Evolutionary conservation across 2,888 invertebrate species (phyloP), one percentile per base, ranked within the genome.

Genomic region (Catocala fraxini): DNA sequence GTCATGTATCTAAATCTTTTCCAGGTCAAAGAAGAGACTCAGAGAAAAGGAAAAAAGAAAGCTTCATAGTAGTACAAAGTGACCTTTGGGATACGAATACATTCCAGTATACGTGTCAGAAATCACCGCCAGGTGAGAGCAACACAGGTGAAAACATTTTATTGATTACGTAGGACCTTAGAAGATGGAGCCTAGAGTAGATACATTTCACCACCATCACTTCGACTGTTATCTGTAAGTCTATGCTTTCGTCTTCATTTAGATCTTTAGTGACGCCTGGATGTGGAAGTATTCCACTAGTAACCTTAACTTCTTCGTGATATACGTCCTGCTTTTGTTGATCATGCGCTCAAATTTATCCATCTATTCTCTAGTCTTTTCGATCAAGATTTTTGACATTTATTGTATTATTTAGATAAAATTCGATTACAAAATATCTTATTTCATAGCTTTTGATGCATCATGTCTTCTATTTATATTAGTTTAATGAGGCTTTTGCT

Each of bases 81-180:
- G 96, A 96, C 78, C 86, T 96, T n/a, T 96, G 96, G 96, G 96
- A 96, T 71, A 96, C 96, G 0, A 95, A 95, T 66, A 96, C 96
- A 0, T 95, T 96, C 70, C 95, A 95, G 66, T 94, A 94, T 64
- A 94, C 92, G 0, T 93, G 93, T 62, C 93, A 94, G 74, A 93
- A 94, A 71, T 85, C 93, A 7, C 92, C 92, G 5, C 90, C 89
- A 65, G 83, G 87, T 81, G 80, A 84, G 79, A 13, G 13, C 12
- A 53, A 68, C 49, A 48, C 80, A 71, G 74, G 75, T 79, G 75
- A 76, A 75, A 48, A 34, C 39, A 39, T 56, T 59, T 48, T 51
- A 11, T 52, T 43, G 49, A 51, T 53, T 43, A 59, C 6, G 59
- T 56, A 58, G 7, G 49, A 46, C 2, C 11, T 12, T 61, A 59